Base-by-base conservation (phyloP, 2,797 vertebrate species). In the Sebastes baramenuke region DNA sequence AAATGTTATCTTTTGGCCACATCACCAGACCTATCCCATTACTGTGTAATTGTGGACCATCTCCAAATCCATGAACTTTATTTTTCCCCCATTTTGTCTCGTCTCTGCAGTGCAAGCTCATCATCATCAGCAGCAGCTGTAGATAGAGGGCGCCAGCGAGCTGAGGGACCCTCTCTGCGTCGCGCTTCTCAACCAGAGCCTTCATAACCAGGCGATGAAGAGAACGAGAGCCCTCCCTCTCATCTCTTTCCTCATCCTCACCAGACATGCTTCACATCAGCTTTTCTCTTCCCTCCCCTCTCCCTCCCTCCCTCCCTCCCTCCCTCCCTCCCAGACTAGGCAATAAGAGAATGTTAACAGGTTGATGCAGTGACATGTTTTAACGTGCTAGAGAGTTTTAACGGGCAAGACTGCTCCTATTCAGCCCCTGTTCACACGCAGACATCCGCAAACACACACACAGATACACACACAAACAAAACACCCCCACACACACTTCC, bases 101-200 rank as follows among this genome's bases (percentile, higher is more conserved):
- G 0, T 67, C 89, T 81, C 94, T 95, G 81, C 96, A 99, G 98
- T 99, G 95, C 98, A 98, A 97, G 94, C 97, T 96, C 98, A 99
- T 94, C 98, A 99, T 95, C 98, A 99, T 95, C 98, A 99, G 96
- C 98, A 99, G 96, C 98, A 99, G 96, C 96, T 99, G 96, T 99
- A 99, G 93, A 82, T 75, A 72, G 96, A 95, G 96, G 95, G 96
- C 94, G 94, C 94, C 94, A 93, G 96, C 61, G 90, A 90, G 90
- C 88, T 14, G 79, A 88, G 83, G 91, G 92, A 89, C 88, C 85
- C 77, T 64, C 72, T 89, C 92, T 84, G 89, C 38, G 49, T 68
- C 68, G 3, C 68, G 70, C 85, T 87, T 82, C 84, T 86, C 96
- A 95, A 93, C 96, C 96, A 95, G 95, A 96, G 92, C 93, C 95